Evolutionary conservation across 2,113 vertebrate genomes (phyloP).

Genomic region (Lichenostomus cassidix): DNA sequence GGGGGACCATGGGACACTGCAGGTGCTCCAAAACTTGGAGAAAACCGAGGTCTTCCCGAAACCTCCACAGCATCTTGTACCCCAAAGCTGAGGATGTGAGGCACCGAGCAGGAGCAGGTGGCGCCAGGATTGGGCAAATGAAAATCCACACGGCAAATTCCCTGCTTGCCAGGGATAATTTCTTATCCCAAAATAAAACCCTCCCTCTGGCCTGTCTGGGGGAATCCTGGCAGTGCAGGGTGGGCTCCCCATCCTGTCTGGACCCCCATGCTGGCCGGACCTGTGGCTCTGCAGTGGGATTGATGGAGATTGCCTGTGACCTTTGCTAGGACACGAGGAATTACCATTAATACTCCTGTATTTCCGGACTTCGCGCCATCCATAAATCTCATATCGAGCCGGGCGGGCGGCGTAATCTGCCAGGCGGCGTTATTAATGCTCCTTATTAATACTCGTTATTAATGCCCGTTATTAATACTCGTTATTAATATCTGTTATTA

Average conservation of each 20-base stretch:
- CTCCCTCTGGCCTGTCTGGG: slow-evolving; percentile 67
- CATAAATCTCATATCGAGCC: slow-evolving; percentile 63
- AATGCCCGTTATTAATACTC: not conserved
- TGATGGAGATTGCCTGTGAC: slow-evolving; percentile 71
- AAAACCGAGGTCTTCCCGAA: not conserved
- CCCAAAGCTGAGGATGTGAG: not conserved
- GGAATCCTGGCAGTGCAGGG: not conserved
- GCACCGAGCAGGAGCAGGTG: slow-evolving; percentile 83
- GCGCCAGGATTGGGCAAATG: slow-evolving; percentile 79
- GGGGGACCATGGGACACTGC: not conserved
- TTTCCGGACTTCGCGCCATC: slow-evolving; percentile 31
- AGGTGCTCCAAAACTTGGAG: not conserved
- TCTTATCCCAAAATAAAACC: slow-evolving; percentile 77
- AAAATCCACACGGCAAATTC: slow-evolving; percentile 83
- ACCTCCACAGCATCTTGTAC: not conserved
- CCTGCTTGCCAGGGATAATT: slow-evolving; percentile 80
- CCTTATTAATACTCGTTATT: not conserved
- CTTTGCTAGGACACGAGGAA: slow-evolving; percentile 73
- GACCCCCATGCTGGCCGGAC: not conserved
- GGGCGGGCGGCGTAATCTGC: slow-evolving; percentile 48
- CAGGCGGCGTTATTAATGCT: not conserved
- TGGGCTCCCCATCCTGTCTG: fast-evolving
- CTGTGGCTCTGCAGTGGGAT: slow-evolving; percentile 28
- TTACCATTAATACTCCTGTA: slow-evolving; percentile 64
- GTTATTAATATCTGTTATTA: not conserved